Evolutionary conservation across 2,113 vertebrate species (phyloP).

Genomic region (Empidonax alnorum): DNA sequence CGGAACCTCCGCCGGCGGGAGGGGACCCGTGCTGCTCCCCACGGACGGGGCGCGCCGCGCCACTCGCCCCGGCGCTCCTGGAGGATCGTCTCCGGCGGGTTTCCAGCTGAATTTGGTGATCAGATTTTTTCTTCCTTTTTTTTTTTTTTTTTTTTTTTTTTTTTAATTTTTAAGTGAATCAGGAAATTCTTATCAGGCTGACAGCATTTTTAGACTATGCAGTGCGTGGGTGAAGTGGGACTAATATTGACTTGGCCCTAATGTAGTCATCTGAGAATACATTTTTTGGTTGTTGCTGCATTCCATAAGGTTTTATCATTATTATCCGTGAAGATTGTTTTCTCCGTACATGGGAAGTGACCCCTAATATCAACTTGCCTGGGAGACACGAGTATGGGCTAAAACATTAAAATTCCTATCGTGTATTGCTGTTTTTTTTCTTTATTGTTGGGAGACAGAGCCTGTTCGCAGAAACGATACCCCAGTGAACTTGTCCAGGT

Average conservation of each 20-base stretch:
- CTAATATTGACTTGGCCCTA: constrained; percentile 81
- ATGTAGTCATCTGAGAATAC: constrained; percentile 82
- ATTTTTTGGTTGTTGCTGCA: constrained; percentile 85
- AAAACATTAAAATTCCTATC: constrained; percentile 53
- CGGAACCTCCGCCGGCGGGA: neutral
- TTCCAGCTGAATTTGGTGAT: constrained; percentile 66
- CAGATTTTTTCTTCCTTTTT: neutral
- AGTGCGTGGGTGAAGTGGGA: constrained; percentile 83
- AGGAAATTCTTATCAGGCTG: constrained; percentile 82
- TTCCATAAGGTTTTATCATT: constrained; percentile 87
- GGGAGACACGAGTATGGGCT: constrained; percentile 66
- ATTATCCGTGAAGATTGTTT: constrained; percentile 82
- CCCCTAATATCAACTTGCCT: constrained; percentile 71
- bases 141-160: neutral
- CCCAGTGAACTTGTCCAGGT: neutral
- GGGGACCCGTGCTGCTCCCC: neutral
- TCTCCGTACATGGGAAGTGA: constrained; percentile 82
- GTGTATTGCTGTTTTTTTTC: neutral
- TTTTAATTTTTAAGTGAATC: constrained; percentile 39
- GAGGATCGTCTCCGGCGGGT: neutral
- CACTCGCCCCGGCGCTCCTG: neutral
- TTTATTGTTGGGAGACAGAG: neutral
- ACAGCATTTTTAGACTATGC: constrained; percentile 83
- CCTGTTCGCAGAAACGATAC: neutral
- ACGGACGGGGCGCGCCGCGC: neutral